phyloP scores from a whole-genome alignment of 2,888 invertebrate genomes.

The Theristus sp. region DNA sequence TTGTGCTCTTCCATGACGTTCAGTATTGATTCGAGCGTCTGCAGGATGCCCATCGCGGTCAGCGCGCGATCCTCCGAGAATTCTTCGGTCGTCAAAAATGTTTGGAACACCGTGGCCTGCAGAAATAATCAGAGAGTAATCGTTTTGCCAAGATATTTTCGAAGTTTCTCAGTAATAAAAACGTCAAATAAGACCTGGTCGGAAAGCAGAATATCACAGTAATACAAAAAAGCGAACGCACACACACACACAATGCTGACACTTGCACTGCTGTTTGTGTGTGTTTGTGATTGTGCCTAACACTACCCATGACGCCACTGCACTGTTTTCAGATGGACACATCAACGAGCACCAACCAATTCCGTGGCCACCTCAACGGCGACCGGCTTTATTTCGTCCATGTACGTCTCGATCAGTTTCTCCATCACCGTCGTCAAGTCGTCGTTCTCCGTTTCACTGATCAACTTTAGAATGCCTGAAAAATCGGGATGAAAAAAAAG shows the following conservation, averaged over 20 bases:
- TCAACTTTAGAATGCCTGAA: conserved; percentile 63
- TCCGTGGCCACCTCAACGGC: conserved; percentile 87
- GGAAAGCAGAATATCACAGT: no score
- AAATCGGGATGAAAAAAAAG: no score
- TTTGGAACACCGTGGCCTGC: conserved; percentile 23
- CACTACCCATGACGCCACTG: no score
- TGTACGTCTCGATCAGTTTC: conserved; percentile 34
- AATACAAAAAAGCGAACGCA: no score
- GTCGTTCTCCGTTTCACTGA: conserved; percentile 66
- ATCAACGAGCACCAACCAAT: conserved; percentile 41
- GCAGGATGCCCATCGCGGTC: conserved; percentile 84
- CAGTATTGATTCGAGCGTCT: conserved; percentile 81
- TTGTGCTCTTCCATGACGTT: conserved; percentile 53
- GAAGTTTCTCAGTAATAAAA: no score
- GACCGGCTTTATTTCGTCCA: conserved; percentile 38
- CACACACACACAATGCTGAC: no score
- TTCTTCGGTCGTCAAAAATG: conserved; percentile 28
- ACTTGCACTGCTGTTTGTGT: no score
- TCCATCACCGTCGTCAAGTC: conserved; percentile 89
- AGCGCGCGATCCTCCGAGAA: conserved; percentile 82
- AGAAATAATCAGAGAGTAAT: no score
- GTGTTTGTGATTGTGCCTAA: no score
- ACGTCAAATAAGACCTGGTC: no score
- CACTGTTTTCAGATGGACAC: no score
- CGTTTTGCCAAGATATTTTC: no score